Conservation (phyloP, 2,797 vertebrate species). For the Carcharodon carcharias region DNA sequence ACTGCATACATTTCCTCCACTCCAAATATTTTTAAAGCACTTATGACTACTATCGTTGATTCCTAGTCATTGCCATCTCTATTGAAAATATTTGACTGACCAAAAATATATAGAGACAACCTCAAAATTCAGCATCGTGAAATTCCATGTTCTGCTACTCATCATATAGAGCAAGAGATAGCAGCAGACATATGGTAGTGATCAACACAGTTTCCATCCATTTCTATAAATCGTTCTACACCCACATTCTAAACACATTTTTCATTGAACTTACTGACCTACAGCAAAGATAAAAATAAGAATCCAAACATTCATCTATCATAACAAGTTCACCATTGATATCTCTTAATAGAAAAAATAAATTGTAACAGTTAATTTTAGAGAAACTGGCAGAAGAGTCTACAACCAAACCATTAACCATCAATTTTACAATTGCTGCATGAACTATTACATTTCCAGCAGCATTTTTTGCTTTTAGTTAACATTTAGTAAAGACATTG, state of each 20-base stretch:
- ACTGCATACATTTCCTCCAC: background rate
- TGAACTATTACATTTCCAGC: background rate
- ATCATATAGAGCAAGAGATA: slow-evolving; percentile 20
- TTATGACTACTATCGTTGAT: background rate
- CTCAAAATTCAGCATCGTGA: background rate
- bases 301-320: slow-evolving; percentile 34
- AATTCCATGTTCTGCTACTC: slow-evolving; percentile 29
- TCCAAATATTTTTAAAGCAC: background rate
- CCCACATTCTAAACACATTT: slow-evolving; percentile 35
- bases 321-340: slow-evolving; percentile 17
- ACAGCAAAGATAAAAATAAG: slow-evolving; percentile 32
- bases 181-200: slow-evolving; percentile 31
- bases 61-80: background rate
- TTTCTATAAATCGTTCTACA: slow-evolving; percentile 35
- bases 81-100: background rate
- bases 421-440: background rate
- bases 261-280: slow-evolving; percentile 37
- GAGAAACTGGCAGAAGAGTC: background rate
- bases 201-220: slow-evolving; percentile 33
- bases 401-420: slow-evolving; percentile 3
- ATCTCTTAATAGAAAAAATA: slow-evolving; percentile 12
- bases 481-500: background rate
- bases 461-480: background rate
- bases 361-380: background rate
- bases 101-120: background rate